Evolutionary conservation across 92 coral and sea anemone species (phyloP).

Genomic region (Bergia sp.): DNA sequence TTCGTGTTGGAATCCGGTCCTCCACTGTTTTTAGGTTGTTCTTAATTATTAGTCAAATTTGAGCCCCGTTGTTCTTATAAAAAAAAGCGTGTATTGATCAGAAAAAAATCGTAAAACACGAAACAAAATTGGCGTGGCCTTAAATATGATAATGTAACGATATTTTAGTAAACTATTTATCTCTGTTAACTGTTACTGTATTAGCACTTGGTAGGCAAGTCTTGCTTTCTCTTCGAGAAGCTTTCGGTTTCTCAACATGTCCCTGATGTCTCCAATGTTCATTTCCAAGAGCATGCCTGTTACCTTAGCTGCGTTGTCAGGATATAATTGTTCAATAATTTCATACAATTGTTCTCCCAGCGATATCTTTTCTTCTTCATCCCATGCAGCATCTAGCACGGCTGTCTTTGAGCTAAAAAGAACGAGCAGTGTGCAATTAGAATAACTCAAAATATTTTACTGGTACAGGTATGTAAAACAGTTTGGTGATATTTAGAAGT

Average conservation of each 20-base stretch:
- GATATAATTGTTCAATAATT: constrained; percentile 19
- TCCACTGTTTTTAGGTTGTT: too few relatives aligned
- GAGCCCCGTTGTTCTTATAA: too few relatives aligned
- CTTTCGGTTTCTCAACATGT: not conserved
- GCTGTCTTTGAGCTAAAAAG: not conserved
- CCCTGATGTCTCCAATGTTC: constrained; percentile 30
- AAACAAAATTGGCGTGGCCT: too few relatives aligned
- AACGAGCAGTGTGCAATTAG: not conserved
- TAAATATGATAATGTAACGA: not conserved
- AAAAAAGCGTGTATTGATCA: too few relatives aligned
- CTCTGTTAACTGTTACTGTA: not conserved
- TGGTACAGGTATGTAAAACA: not conserved
- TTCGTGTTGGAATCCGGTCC: too few relatives aligned
- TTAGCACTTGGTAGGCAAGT: constrained; percentile 15
- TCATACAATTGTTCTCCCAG: constrained; percentile 34
- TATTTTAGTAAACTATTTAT: not conserved
- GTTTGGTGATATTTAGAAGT: not conserved
- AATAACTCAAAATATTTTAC: not conserved
- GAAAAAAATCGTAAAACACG: too few relatives aligned
- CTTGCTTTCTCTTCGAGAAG: constrained; percentile 18
- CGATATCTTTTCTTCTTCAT: constrained; percentile 21
- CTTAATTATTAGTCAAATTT: too few relatives aligned
- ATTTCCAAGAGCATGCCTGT: constrained; percentile 47
- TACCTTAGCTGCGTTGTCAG: constrained; percentile 32
- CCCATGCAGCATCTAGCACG: not conserved